Conservation (phyloP, 1,140 invertebrate genomes). For the Leptinotarsa defecta region DNA sequence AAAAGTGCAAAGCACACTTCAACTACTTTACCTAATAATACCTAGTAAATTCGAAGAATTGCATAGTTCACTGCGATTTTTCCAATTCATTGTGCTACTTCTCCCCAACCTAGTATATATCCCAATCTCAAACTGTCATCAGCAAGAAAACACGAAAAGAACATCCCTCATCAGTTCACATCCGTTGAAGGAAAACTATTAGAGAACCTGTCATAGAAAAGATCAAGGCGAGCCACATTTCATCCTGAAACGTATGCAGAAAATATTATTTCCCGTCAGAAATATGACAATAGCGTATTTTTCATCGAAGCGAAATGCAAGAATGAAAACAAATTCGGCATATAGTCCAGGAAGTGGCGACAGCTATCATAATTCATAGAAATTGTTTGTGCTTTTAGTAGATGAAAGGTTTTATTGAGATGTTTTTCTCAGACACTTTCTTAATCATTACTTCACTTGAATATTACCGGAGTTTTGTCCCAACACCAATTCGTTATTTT, state of each 20-base stretch:
- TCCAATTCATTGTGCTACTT: too few species aligned
- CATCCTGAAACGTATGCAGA: conserved; percentile 8
- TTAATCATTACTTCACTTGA: not conserved
- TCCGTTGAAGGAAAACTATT: conserved; percentile 11
- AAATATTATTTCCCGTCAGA: conserved; percentile 5
- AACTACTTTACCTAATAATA: too few species aligned
- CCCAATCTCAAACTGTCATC: not conserved
- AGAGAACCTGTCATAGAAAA: conserved; percentile 10
- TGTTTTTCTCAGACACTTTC: not conserved
- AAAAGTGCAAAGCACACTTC: too few species aligned
- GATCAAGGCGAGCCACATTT: conserved; percentile 10
- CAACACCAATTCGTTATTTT: too few species aligned
- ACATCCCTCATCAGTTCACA: not conserved
- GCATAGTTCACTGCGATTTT: too few species aligned
- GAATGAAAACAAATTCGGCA: not conserved
- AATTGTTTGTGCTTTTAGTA: too few species aligned
- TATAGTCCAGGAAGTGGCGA: not conserved
- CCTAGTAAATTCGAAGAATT: too few species aligned
- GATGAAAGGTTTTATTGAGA: not conserved
- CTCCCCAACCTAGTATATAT: too few species aligned
- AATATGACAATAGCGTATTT: conserved; percentile 16
- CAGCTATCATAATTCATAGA: not conserved
- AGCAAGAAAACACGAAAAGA: not conserved
- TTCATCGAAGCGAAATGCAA: not conserved
- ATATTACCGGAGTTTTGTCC: too few species aligned